Evolutionary conservation across 2,888 invertebrate genomes (phyloP).

Genomic region (Dorcus hopei): DNA sequence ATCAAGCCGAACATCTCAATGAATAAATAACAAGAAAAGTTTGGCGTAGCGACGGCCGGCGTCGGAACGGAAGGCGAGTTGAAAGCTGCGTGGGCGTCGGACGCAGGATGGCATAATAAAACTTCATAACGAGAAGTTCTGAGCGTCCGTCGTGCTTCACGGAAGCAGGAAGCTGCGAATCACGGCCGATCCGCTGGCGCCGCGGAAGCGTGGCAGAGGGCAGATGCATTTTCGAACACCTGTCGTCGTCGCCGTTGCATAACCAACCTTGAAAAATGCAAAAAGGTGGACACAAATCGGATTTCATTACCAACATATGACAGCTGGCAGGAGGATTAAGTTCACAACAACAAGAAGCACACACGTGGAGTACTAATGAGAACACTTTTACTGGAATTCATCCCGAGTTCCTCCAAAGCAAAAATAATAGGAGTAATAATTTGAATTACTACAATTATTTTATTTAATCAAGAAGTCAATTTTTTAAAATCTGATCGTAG

Average conservation of each 20-base stretch:
- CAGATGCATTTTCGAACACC: slow-evolving; percentile 20
- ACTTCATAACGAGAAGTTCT: background rate
- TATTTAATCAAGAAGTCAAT: no score
- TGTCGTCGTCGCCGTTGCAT: slow-evolving; percentile 20
- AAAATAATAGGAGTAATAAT: no score
- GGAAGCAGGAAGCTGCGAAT: slow-evolving; percentile 1
- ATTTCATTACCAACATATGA: slow-evolving; percentile 18
- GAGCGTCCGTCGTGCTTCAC: slow-evolving; percentile 4
- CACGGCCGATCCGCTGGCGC: slow-evolving; percentile 9
- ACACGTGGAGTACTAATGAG: no score
- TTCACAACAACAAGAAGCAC: background rate
- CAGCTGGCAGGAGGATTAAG: background rate
- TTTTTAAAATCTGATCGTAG: no score
- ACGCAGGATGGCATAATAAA: slow-evolving; percentile 1
- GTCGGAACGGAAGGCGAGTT: no score
- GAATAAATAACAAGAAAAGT: no score
- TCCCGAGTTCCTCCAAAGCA: no score
- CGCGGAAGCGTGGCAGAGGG: slow-evolving; percentile 7
- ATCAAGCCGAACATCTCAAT: no score
- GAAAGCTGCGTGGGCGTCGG: background rate
- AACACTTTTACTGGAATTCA: no score
- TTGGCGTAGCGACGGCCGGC: no score
- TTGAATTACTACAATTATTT: no score
- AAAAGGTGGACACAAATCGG: slow-evolving; percentile 19
- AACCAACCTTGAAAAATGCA: slow-evolving; percentile 25